Conservation (phyloP, 2,888 invertebrate species). For the Erebia ligea region DNA sequence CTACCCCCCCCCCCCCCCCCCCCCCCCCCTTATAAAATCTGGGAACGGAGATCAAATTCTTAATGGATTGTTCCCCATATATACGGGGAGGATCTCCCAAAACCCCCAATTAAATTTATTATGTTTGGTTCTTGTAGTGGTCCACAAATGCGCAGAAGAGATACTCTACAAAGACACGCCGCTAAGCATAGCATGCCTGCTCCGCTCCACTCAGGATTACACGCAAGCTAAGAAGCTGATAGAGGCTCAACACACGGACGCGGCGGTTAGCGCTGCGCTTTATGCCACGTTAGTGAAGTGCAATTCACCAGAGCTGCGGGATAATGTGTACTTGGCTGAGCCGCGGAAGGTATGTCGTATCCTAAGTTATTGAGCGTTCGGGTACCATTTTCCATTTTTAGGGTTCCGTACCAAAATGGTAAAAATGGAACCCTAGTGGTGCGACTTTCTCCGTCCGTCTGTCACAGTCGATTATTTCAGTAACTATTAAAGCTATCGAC, state of each 20-base stretch:
- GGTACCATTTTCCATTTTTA: too few relatives aligned
- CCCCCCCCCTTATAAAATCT: too few relatives aligned
- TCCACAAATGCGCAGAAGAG: conserved; percentile 65
- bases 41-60: too few relatives aligned
- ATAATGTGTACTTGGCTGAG: conserved; percentile 60
- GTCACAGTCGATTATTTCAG: too few relatives aligned
- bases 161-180: conserved; percentile 62
- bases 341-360: conserved; percentile 46
- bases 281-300: conserved; percentile 62
- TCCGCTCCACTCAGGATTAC: conserved; percentile 45
- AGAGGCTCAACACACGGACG: conserved; percentile 38
- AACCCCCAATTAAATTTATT: neutral
- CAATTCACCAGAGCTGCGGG: conserved; percentile 55
- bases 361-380: too few relatives aligned
- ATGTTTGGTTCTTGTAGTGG: conserved; percentile 50
- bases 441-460: too few relatives aligned
- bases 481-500: too few relatives aligned
- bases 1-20: too few relatives aligned
- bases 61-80: too few relatives aligned
- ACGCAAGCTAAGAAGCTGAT: conserved; percentile 39
- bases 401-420: too few relatives aligned
- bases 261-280: conserved; percentile 55
- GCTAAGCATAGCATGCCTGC: conserved; percentile 60
- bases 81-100: too few relatives aligned
- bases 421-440: too few relatives aligned